Conservation (phyloP, 2,888 invertebrate genomes). For the Acrobasis suavella region DNA sequence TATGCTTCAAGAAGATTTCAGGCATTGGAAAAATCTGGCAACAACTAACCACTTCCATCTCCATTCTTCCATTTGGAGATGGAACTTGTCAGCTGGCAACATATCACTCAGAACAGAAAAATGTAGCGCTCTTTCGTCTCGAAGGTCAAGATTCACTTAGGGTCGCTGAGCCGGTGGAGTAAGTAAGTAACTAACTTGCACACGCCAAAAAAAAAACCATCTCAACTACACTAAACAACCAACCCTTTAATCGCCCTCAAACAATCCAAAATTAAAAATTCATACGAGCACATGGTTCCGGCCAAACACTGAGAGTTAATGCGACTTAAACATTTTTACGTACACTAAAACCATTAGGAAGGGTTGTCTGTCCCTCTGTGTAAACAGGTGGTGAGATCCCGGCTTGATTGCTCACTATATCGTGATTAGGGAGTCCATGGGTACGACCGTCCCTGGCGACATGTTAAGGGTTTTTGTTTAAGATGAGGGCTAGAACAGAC, state of each 20-base stretch:
- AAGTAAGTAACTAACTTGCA: too few species aligned
- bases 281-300: conserved; percentile 34
- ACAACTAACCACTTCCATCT: too few species aligned
- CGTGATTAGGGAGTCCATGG: conserved; percentile 15
- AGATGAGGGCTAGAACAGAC: conserved; percentile 11
- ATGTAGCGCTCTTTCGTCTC: too few species aligned
- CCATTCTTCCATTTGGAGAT: too few species aligned
- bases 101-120: too few species aligned
- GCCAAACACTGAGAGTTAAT: conserved; percentile 44
- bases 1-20: too few species aligned
- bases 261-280: conserved; percentile 33
- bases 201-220: neutral
- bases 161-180: too few species aligned
- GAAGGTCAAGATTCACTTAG: too few species aligned
- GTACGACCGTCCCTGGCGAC: conserved; percentile 13
- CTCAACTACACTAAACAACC: conserved; percentile 16
- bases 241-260: conserved; percentile 26
- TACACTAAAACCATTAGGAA: conserved; percentile 58
- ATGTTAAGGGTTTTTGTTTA: conserved; percentile 22
- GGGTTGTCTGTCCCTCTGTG: conserved; percentile 42
- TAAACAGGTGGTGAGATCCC: conserved; percentile 39
- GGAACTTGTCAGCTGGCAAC: too few species aligned
- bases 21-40: too few species aligned
- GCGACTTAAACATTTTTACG: conserved; percentile 46
- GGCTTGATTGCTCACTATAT: conserved; percentile 33